phyloP scores from a whole-genome alignment of 1,140 invertebrate species.

The Cyclina sinensis region DNA sequence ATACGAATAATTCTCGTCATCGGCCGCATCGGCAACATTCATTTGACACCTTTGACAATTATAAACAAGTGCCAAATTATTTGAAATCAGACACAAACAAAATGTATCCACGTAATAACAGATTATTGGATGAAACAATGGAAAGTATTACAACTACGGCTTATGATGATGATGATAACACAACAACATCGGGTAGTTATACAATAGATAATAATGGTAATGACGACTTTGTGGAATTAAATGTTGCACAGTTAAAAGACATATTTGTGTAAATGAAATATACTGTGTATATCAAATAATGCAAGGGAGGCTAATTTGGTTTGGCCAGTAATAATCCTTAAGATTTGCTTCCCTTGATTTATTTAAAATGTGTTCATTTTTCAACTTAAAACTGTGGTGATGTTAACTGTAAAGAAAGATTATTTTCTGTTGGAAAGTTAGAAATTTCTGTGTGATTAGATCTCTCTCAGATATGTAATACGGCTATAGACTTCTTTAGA shows the following conservation, averaged over 20 bases:
- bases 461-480: too few species aligned
- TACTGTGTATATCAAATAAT: neutral
- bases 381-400: too few species aligned
- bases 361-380: too few species aligned
- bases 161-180: constrained; percentile 77
- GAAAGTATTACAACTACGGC: constrained; percentile 73
- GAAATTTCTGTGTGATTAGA: too few species aligned
- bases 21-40: constrained; percentile 55
- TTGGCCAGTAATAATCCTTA: constrained; percentile 31
- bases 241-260: constrained; percentile 66
- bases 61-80: constrained; percentile 23
- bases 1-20: constrained; percentile 36
- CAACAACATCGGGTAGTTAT: constrained; percentile 77
- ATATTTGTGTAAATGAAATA: constrained; percentile 53
- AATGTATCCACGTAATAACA: constrained; percentile 31
- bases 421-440: too few species aligned
- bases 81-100: constrained; percentile 3
- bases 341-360: constrained; percentile 10
- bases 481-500: too few species aligned
- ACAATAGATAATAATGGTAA: constrained; percentile 72
- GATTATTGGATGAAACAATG: constrained; percentile 71
- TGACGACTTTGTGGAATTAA: constrained; percentile 71
- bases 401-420: too few species aligned
- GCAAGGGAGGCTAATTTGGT: constrained; percentile 6
- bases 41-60: constrained; percentile 50